Base-by-base conservation (phyloP, 1,140 invertebrate species). In the Macrocentrus cingulum region DNA sequence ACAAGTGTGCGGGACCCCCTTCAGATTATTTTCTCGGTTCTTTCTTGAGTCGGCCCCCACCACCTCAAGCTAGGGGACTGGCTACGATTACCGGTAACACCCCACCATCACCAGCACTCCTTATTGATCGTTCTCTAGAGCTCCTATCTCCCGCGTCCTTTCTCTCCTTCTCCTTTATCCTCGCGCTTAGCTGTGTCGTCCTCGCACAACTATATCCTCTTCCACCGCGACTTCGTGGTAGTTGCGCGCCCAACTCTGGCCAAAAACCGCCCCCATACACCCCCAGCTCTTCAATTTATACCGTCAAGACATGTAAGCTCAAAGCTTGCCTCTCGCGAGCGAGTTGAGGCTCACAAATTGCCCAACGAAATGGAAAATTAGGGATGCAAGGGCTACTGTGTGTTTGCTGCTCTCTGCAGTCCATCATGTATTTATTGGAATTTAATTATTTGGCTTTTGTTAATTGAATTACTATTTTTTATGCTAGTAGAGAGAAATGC, bases 41-140 rank as follows among this genome's bases (percentile, higher is more conserved):
- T 79, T 79, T 77, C 75, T 79, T 78, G 73, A 71, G 69, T 63
- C 39, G 70, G 66, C 68, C 71, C 73, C 42, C 48, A 34, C 62
- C 65, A 62, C 70, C 67, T 70, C 76, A 77, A 77, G 34, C 13
- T n/a, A 68, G 65, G 66, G 66, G 41, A 64, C 57, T 69, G 71
- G 72, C 71, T 57, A 72, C 77, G 74, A 73, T 73, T 71, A 74
- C 71, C 74, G 72, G 74, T 76, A 77, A 70, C 72, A 66, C 75
- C 70, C 75, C 75, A 71, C 74, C 71, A 75, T 39, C 62, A 61
- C 19, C 36, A 63, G 67, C 71, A 70, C 53, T 80, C 73, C 78
- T 79, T 80, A 80, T 80, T 80, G 78, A 80, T 80, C 78, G 78
- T 79, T 73, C 74, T 79, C 77, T 66, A 68, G 68, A 58, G 49